Evolutionary conservation across 2,113 vertebrate genomes (phyloP).

Genomic region (Balaenoptera acutorostrata): DNA sequence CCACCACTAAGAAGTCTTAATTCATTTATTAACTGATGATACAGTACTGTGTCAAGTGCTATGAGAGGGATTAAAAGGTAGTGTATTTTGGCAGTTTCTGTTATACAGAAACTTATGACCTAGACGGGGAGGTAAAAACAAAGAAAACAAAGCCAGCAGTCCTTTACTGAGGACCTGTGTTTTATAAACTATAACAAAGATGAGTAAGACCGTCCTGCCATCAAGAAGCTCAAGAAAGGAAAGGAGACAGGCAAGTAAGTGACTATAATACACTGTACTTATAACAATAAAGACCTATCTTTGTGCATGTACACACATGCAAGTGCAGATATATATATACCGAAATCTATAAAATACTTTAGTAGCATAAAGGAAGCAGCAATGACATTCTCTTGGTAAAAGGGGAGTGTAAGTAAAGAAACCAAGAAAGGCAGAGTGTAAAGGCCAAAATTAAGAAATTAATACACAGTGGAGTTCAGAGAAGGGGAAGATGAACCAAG

Average conservation of each 20-base stretch:
- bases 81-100: background rate
- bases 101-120: background rate
- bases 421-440: background rate
- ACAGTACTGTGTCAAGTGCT: background rate
- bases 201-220: background rate
- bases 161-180: background rate
- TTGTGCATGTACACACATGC: background rate
- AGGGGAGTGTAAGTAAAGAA: background rate
- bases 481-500: background rate
- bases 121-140: background rate
- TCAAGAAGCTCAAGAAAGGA: background rate
- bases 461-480: background rate
- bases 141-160: background rate
- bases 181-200: slow-evolving; percentile 11
- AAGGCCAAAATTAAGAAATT: background rate
- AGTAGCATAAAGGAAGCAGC: background rate
- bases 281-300: background rate
- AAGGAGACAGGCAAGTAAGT: background rate
- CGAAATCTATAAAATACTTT: background rate
- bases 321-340: background rate
- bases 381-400: background rate
- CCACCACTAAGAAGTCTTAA: background rate
- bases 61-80: background rate
- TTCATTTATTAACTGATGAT: background rate
- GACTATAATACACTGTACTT: background rate